Percentiles rank a stretch among this genome's conserved stretches.
phyloP scores from a whole-genome alignment of 2,797 vertebrate genomes.

The Carcharodon carcharias region DNA sequence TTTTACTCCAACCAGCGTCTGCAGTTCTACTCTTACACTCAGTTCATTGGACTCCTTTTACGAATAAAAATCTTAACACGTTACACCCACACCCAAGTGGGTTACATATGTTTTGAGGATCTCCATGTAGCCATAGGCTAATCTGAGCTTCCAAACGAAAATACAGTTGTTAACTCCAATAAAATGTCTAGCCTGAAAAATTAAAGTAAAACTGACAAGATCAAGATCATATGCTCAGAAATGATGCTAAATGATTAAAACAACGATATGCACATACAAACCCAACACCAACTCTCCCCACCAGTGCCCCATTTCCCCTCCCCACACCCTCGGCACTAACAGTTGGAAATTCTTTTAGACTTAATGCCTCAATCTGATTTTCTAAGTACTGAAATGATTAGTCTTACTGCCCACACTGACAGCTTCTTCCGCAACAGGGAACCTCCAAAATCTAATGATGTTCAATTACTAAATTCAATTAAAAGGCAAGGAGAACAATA shows the following conservation, averaged over 20 bases:
- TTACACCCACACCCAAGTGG: slow-evolving; percentile 5
- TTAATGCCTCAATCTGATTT: not conserved
- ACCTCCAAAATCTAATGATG: not conserved
- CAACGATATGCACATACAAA: not conserved
- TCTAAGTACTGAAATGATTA: not conserved
- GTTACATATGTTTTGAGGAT: slow-evolving; percentile 2
- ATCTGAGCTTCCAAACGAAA: not conserved
- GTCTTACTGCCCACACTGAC: not conserved
- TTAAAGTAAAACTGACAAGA: not conserved
- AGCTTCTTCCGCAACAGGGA: not conserved
- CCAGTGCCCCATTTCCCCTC: not conserved
- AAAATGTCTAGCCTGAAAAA: not conserved
- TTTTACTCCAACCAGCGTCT: not conserved
- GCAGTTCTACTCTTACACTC: not conserved
- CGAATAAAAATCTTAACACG: not conserved
- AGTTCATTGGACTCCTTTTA: not conserved
- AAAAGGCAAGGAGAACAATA: not conserved
- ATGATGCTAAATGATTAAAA: not conserved
- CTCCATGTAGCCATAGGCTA: not conserved
- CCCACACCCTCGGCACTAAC: not conserved
- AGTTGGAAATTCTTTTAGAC: not conserved
- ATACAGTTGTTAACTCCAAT: not conserved
- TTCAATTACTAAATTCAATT: not conserved
- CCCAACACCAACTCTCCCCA: not conserved
- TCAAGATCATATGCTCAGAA: not conserved